These are phyloP conservation scores for Neoseiulus cucumeris DNA, from an alignment of 1,140 invertebrate species.

Conservation along the genomic window DNA sequence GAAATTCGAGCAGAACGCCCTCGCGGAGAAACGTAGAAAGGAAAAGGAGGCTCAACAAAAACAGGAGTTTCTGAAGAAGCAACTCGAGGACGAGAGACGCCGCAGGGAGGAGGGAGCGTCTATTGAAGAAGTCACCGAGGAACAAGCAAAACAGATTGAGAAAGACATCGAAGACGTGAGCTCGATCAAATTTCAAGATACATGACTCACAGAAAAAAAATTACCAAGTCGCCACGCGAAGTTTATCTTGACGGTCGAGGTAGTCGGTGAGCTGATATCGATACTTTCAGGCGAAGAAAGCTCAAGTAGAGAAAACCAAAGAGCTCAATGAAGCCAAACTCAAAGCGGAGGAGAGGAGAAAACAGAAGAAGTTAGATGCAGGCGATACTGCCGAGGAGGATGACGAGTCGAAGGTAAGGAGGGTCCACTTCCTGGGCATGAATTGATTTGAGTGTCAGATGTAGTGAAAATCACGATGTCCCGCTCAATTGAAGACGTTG, in stretches of 20 bases:
- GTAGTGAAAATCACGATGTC: too few species aligned
- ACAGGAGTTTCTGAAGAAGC: constrained; percentile 34
- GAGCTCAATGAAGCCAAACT: neutral
- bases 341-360: constrained; percentile 38
- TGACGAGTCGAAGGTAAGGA: constrained; percentile 16
- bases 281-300: constrained; percentile 15
- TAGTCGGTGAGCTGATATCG: too few species aligned
- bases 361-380: constrained; percentile 15
- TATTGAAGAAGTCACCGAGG: constrained; percentile 74
- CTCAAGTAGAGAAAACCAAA: constrained; percentile 14
- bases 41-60: constrained; percentile 27
- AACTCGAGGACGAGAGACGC: too few species aligned
- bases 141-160: constrained; percentile 65
- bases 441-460: too few species aligned
- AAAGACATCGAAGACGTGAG: constrained; percentile 44
- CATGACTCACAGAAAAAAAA: too few species aligned
- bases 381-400: constrained; percentile 18
- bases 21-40: constrained; percentile 30
- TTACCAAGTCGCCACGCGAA: too few species aligned
- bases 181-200: neutral
- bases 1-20: constrained; percentile 47
- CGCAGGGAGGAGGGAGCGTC: constrained; percentile 24
- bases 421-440: too few species aligned
- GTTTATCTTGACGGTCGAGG: too few species aligned
- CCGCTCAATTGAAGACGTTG: too few species aligned